Evolutionary conservation across 2,888 invertebrate genomes (phyloP), one percentile per base, ranked within the genome.

Genomic region (Orgyia antiqua): DNA sequence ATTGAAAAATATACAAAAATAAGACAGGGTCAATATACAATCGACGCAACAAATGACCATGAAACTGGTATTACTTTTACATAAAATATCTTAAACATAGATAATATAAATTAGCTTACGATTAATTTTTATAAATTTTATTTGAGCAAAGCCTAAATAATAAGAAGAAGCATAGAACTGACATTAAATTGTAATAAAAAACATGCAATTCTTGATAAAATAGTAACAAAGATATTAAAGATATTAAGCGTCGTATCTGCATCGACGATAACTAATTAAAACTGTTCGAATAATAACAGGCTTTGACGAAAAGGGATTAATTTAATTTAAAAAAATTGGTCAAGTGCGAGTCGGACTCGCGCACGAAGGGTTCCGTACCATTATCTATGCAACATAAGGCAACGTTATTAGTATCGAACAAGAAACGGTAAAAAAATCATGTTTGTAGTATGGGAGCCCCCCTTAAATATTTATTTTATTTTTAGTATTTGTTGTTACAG

Each of bases 71-170:
- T 40, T 33, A 39, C 26, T 33, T 15, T 41, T 29, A 51, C 35
- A 32, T 42, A 35, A 28, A 15, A 36, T 27, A 38, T 24, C 38
- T 27, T 39, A 41, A 43, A 43, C 39, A 47, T 28, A 35, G 27
- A 51, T 13, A 33, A 37, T 24, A 38, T 27, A 35, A 31, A 11
- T 37, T 25, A 33, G 29, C 39, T 55, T 43, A 45, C 46, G 39
- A 25, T 10, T 15, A 24, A 18, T 44, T 44, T 24, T 37, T 32
- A 39, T 43, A 44, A 27, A 39, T 42, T 31, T 36, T 38, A 51
- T 42, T 45, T 64, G 62, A 73, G 82, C 82, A 57, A 82, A 83
- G 82, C 79, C 76, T 78, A 78, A 82, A 83, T 75, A 66, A 79
- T 74, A 73, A 76, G 65, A 82, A 79, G 60, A 82, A 83, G 80